phyloP scores from a whole-genome alignment of 2,888 invertebrate genomes.

The Priocnemis perturbator region DNA sequence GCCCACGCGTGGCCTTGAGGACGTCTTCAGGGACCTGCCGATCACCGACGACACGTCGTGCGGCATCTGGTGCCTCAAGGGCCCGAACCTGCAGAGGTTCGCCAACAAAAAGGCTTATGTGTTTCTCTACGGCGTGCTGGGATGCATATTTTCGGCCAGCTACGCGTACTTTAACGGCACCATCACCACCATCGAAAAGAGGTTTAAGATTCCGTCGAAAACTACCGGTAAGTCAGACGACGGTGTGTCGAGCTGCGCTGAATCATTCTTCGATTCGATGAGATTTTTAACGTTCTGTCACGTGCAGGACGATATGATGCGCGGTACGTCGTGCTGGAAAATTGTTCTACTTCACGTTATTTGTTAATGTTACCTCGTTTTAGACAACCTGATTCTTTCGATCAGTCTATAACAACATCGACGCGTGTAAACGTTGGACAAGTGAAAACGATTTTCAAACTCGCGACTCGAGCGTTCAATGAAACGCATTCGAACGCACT shows the following conservation, averaged over 20 bases:
- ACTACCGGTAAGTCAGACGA: constrained; percentile 78
- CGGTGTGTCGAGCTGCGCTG: not conserved
- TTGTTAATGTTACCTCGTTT: too few relatives aligned
- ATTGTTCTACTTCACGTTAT: too few relatives aligned
- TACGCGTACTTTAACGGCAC: constrained; percentile 86
- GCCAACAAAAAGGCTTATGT: constrained; percentile 80
- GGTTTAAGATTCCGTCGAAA: constrained; percentile 84
- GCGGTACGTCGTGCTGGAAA: not conserved
- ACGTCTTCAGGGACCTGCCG: constrained; percentile 76
- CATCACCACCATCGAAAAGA: constrained; percentile 84
- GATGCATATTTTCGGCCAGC: constrained; percentile 82
- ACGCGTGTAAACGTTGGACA: too few relatives aligned
- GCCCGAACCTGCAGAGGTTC: constrained; percentile 79
- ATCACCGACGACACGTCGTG: constrained; percentile 81
- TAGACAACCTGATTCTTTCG: too few relatives aligned
- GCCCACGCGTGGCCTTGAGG: constrained; percentile 70
- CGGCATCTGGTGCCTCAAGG: constrained; percentile 80
- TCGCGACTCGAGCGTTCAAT: too few relatives aligned
- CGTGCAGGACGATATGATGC: too few relatives aligned
- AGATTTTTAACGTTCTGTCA: too few relatives aligned
- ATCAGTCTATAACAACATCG: too few relatives aligned
- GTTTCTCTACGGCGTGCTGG: constrained; percentile 81
- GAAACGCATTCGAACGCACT: too few relatives aligned
- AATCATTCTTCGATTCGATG: too few relatives aligned
- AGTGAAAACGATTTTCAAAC: too few relatives aligned